Percentiles rank a stretch among this genome's conserved stretches.
Evolutionary conservation across 2,113 vertebrate species (phyloP).

Genomic region (Nothobranchius kuhntae): DNA sequence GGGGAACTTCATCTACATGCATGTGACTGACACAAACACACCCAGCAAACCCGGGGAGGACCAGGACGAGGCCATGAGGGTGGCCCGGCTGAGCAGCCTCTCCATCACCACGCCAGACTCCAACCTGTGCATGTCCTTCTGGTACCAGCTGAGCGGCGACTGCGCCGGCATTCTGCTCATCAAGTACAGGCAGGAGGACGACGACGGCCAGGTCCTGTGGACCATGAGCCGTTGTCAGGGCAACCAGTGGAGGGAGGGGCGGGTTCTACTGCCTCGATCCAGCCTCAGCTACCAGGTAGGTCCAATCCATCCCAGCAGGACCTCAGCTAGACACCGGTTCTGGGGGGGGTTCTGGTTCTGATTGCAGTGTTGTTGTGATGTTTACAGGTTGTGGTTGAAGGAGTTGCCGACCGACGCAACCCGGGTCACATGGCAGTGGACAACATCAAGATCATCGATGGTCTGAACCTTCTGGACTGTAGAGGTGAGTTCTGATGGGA

Average conservation of each 20-base stretch:
- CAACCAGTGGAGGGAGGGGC: constrained; percentile 88
- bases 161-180: constrained; percentile 84
- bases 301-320: too few species aligned
- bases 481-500: constrained; percentile 71
- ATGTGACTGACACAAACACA: constrained; percentile 65
- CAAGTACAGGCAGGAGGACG: constrained; percentile 81
- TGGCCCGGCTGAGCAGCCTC: constrained; percentile 81
- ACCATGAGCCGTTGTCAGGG: constrained; percentile 81
- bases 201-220: constrained; percentile 78
- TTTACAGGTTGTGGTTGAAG: constrained; percentile 91
- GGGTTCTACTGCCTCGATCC: constrained; percentile 85
- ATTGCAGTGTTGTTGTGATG: background rate
- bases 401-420: constrained; percentile 85
- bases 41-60: background rate
- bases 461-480: constrained; percentile 82
- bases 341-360: background rate
- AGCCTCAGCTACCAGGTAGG: constrained; percentile 84
- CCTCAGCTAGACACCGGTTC: too few species aligned
- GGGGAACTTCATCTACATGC: constrained; percentile 92
- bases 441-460: constrained; percentile 88
- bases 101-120: constrained; percentile 79
- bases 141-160: constrained; percentile 87
- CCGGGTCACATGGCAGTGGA: constrained; percentile 89
- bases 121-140: constrained; percentile 93
- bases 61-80: constrained; percentile 72